phyloP scores from a whole-genome alignment of 2,797 vertebrate species.

The Loriculus beryllinus region DNA sequence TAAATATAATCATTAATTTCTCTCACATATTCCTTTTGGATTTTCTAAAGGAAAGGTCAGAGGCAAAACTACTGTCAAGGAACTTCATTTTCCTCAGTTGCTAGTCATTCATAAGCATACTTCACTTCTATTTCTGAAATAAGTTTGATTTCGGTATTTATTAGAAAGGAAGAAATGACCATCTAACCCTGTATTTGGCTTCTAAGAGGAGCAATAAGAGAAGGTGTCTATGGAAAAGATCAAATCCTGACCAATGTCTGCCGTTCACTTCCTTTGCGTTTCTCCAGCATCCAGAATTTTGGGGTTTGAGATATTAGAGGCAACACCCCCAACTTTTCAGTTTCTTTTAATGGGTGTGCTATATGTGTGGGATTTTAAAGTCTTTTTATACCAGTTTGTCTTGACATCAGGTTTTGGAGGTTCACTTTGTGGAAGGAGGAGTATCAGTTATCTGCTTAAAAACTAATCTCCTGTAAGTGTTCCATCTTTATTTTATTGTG shows the following conservation, averaged over 20 bases:
- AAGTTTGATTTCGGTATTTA: background rate
- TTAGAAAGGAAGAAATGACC: background rate
- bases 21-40: background rate
- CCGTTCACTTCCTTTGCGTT: background rate
- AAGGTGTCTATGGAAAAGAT: background rate
- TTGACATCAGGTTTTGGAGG: background rate
- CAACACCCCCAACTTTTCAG: background rate
- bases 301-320: background rate
- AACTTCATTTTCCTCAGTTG: background rate
- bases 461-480: background rate
- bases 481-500: background rate
- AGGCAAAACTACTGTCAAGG: background rate
- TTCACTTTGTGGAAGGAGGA: background rate
- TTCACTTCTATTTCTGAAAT: background rate
- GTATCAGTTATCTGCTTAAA: background rate
- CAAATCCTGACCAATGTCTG: background rate
- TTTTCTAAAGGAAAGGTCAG: background rate
- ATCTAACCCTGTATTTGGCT: background rate
- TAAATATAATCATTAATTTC: background rate
- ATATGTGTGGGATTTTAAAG: accelerated
- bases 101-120: background rate
- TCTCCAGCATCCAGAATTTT: background rate
- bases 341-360: background rate
- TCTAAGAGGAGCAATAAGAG: background rate
- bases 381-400: background rate